phyloP scores from a whole-genome alignment of 2,797 vertebrate genomes.

The Brachyrhaphis roseni region DNA sequence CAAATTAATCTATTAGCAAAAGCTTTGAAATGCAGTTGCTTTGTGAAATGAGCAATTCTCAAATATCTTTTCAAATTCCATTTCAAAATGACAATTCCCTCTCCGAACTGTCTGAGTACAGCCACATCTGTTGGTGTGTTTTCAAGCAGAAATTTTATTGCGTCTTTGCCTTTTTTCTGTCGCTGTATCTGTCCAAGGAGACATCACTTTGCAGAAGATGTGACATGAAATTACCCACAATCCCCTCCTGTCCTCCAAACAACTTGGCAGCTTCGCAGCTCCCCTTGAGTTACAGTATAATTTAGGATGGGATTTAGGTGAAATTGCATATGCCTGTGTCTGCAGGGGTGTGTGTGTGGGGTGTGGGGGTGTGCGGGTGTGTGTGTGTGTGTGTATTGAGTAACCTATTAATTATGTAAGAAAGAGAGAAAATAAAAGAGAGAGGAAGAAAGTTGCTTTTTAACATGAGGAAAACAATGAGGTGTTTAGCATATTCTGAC shows the following conservation, averaged over 20 bases:
- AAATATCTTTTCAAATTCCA: slow-evolving; percentile 37
- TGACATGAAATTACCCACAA: slow-evolving; percentile 78
- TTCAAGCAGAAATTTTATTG: slow-evolving; percentile 34
- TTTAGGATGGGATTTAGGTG: slow-evolving; percentile 60
- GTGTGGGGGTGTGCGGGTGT: no score
- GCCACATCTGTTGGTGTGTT: slow-evolving; percentile 30
- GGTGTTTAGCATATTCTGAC: no score
- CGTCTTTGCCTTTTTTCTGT: slow-evolving; percentile 55
- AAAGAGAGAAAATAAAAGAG: no score
- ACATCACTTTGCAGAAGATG: slow-evolving; percentile 65
- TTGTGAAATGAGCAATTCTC: slow-evolving; percentile 25
- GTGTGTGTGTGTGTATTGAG: no score
- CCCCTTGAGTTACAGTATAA: slow-evolving; percentile 55
- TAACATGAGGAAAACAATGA: no score
- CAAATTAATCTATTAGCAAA: slow-evolving; percentile 9
- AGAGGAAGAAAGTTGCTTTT: no score
- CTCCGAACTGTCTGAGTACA: slow-evolving; percentile 17
- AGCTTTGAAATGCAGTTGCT: slow-evolving; percentile 15
- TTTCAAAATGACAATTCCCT: slow-evolving; percentile 5
- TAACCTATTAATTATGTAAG: no score
- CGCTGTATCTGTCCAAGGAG: slow-evolving; percentile 61
- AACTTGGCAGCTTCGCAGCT: slow-evolving; percentile 64
- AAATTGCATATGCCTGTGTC: slow-evolving; percentile 47
- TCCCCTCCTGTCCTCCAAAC: slow-evolving; percentile 62
- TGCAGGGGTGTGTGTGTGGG: no score